Evolutionary conservation across 2,797 vertebrate species (phyloP), one percentile per base, ranked within the genome.

Genomic region (Xenentodon cancila): DNA sequence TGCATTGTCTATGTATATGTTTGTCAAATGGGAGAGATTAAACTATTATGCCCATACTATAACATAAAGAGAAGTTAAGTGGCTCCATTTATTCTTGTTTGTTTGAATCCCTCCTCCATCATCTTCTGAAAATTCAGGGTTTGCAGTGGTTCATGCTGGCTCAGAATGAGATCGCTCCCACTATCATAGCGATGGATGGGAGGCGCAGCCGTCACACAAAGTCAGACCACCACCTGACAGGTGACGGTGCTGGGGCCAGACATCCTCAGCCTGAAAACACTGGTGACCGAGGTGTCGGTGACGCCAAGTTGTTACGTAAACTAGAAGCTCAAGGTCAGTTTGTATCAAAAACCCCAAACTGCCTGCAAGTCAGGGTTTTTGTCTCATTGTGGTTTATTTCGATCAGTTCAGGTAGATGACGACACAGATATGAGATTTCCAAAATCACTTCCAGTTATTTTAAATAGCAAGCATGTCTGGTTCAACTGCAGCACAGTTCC

Each of bases 281-380:
- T 2, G 92, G 91, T 2, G 93, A 90, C 56, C 91, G 94, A 48
- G 94, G 94, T 71, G 90, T 74, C 32, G 86, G 83, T 0, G 94
- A 96, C 56, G 91, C 95, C n/a, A 98, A 97, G 84, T 88, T 98
- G 8, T 70, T 96, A 27, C 93, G 96, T 68, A 97, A 95, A 88
- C 92, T 97, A 37, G 95, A 98, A 77, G 97, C 97, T 61, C 97
- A 98, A 93, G 96, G 97, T 98, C 54, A 68, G 71, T 73, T 67
- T 43, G 11, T 1, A 9, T 55, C 16, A 25, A 25, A 25, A 25
- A 25, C 25, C 3, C 25, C n/a, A n/a, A n/a, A n/a, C n/a, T n/a
- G n/a, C 25, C 25, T 25, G 25, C 3, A 25, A 5, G 25, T 30
- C 30, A 30, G 30, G 30, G 30, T 8, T 30, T 30, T 30, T 25